Percentiles rank a stretch among this genome's conserved stretches.
Evolutionary conservation across 2,113 vertebrate species (phyloP).

Genomic region (Semnornis frantzii): DNA sequence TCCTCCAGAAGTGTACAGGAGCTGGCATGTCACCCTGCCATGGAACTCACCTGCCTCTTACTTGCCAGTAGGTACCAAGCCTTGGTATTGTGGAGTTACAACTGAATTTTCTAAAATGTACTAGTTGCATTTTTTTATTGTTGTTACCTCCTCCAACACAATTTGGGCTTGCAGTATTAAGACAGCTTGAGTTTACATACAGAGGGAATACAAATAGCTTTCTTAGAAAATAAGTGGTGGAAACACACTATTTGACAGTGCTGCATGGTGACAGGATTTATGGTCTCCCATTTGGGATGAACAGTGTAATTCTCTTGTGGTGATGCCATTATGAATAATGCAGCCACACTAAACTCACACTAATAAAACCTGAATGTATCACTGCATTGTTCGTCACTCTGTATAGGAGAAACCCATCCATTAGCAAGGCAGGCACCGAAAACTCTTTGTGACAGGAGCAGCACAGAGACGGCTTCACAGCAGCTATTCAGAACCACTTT

Average conservation of each 20-base stretch:
- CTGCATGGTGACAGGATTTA: constrained; percentile 1
- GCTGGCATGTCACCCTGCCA: not conserved
- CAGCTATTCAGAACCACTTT: constrained; percentile 50
- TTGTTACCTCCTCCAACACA: constrained; percentile 53
- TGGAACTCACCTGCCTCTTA: not conserved
- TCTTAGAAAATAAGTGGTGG: constrained; percentile 44
- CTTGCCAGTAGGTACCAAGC: rapidly evolving
- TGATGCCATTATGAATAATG: constrained; percentile 39
- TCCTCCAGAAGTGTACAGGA: not conserved
- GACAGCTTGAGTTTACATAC: constrained; percentile 61
- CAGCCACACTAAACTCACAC: not conserved
- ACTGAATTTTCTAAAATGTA: not conserved
- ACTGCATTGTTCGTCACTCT: not conserved
- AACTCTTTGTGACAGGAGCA: constrained; percentile 44
- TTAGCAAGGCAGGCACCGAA: constrained; percentile 39
- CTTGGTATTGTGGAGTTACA: rapidly evolving
- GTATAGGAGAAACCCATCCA: constrained; percentile 40
- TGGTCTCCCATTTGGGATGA: not conserved
- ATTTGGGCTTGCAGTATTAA: constrained; percentile 56
- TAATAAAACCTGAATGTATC: constrained; percentile 54
- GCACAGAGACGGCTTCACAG: not conserved
- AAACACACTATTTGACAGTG: not conserved
- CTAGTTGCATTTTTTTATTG: constrained; percentile 6
- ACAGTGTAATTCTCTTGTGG: not conserved
- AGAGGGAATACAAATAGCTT: constrained; percentile 53